These are phyloP conservation scores for Eupithecia subfuscata DNA, from an alignment of 2,888 invertebrate genomes.

Conservation along the genomic window DNA sequence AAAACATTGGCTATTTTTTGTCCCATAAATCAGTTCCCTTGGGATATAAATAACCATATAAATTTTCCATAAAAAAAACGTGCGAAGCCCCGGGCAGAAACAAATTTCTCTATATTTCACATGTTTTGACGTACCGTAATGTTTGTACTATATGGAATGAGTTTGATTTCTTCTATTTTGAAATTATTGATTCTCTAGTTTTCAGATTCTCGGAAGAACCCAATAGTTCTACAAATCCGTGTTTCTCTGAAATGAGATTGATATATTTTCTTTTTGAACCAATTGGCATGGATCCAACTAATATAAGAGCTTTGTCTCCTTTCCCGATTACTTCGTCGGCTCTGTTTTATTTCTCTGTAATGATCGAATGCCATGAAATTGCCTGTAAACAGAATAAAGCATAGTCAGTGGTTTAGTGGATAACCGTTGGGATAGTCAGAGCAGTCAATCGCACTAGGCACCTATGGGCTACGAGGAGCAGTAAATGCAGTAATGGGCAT, in stretches of 20 bases:
- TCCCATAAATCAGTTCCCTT: too few relatives aligned
- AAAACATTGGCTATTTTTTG: too few relatives aligned
- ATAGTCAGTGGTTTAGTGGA: slow-evolving; percentile 20
- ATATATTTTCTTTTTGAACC: slow-evolving; percentile 14
- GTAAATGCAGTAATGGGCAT: slow-evolving; percentile 28
- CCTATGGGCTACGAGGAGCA: slow-evolving; percentile 25
- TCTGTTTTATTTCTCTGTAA: slow-evolving; percentile 14
- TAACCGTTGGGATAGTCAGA: slow-evolving; percentile 25
- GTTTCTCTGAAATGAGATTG: slow-evolving; percentile 11
- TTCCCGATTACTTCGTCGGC: slow-evolving; percentile 14
- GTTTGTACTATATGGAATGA: not conserved
- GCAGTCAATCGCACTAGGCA: slow-evolving; percentile 30
- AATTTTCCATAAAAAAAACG: too few relatives aligned
- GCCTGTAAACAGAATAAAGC: slow-evolving; percentile 7
- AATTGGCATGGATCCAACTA: slow-evolving; percentile 13
- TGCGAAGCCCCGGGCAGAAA: too few relatives aligned
- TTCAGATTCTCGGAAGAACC: not conserved
- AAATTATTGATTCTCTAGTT: not conserved
- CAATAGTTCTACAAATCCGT: not conserved
- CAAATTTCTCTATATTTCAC: not conserved
- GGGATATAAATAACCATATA: too few relatives aligned
- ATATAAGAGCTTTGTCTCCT: slow-evolving; percentile 14
- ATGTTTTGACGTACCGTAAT: not conserved
- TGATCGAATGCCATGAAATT: slow-evolving; percentile 8
- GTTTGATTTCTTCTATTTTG: slow-evolving; percentile 8